Conservation (phyloP, 2,113 vertebrate genomes). For the Cepphus grylle region DNA sequence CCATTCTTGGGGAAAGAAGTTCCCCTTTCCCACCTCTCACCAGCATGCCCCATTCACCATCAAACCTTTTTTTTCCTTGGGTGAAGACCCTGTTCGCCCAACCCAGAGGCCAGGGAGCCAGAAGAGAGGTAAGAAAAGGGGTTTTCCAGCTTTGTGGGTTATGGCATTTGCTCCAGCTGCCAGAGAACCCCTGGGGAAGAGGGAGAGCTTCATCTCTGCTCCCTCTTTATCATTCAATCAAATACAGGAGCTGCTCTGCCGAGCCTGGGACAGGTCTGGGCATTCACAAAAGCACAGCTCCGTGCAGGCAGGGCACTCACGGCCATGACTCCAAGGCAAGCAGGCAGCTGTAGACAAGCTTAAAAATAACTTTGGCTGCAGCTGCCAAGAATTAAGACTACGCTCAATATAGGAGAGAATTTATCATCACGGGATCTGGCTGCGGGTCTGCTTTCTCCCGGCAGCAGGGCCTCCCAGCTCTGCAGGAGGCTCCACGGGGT, state of each 20-base stretch:
- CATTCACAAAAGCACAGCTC: background rate
- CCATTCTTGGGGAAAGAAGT: background rate
- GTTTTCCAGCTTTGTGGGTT: background rate
- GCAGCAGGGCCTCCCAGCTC: background rate
- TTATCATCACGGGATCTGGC: background rate
- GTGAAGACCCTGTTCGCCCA: background rate
- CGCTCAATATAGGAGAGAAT: background rate
- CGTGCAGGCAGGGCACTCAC: background rate
- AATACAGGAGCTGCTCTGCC: background rate
- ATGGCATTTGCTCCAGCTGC: background rate
- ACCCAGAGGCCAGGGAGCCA: background rate
- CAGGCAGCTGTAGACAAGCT: constrained; percentile 17
- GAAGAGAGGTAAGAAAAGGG: background rate
- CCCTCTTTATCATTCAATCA: background rate
- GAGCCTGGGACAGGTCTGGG: background rate
- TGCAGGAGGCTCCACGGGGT: background rate
- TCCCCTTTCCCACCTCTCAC: background rate
- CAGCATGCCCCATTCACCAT: background rate
- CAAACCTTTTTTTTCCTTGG: background rate
- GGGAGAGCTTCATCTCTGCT: background rate
- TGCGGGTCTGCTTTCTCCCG: background rate
- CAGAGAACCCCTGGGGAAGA: background rate
- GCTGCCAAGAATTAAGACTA: constrained; percentile 48
- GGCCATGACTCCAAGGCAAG: background rate
- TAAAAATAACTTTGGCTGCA: constrained; percentile 47